Evolutionary conservation across 2,113 vertebrate species (phyloP), one percentile per base, ranked within the genome.

Genomic region (Chaetodon trifascialis): DNA sequence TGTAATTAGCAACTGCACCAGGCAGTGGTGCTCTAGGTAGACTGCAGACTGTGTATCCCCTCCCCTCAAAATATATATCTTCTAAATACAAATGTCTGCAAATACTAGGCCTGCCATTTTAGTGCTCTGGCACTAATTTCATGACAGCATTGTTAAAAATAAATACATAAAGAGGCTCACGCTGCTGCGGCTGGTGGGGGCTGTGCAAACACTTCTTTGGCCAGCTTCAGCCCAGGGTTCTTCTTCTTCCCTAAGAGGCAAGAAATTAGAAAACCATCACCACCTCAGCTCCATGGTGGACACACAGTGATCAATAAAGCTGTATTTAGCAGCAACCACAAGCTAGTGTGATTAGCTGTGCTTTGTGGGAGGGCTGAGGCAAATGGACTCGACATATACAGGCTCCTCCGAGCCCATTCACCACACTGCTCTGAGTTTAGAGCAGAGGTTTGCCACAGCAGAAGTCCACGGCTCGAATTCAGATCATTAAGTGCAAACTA

Each of bases 141-240:
- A 25, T 19, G 54, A 19, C 7, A 38, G 38, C 2, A 0, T 16
- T 4, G 14, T 11, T 15, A 30, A 62, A 25, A 51, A 51, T 1
- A n/a, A 21, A 23, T 12, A 55, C 23, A 11, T 5, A 5, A 55
- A 6, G 3, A 4, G 65, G 30, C 98, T 97, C 96, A 99, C 98
- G 96, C 96, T 91, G 98, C 94, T 92, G 70, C 92, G 70, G 96
- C 96, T 55, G 97, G 94, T 91, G 96, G 86, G 64, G 97, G 95
- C 66, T 97, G 96, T 47, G 96, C 96, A 92, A 99, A 99, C 8
- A 96, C 97, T 94, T 97, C 97, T 92, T 96, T 97, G 69, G 96
- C 94, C 88, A 99, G 97, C 96, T 96, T 98, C 94, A 99, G 96
- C 92, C 96, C 96, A 70, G 96, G 97, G 89, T 96, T 98, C 89